Evolutionary conservation across 2,113 vertebrate species (phyloP), one percentile per base, ranked within the genome.

Genomic region (Empidonax alnorum): DNA sequence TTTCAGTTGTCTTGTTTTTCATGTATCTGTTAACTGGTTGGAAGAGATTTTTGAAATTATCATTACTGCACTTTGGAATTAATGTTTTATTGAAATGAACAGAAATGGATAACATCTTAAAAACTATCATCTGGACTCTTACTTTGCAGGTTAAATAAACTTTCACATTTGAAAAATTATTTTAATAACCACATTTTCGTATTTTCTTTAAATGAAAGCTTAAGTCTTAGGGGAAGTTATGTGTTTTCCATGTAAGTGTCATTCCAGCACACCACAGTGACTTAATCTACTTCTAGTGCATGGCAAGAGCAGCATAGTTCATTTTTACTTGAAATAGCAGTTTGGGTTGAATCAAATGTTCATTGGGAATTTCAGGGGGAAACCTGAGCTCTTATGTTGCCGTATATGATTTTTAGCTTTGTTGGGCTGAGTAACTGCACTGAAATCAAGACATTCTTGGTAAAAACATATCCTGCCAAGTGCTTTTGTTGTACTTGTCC

Each of bases 141-240:
- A 44, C 4, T 27, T 31, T 83, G 41, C 17, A 73, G 4, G 8
- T 68, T 90, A 74, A 91, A 79, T 50, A 41, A 6, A 47, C 53
- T 81, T 92, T 44, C 59, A 25, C 10, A 59, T 59, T 93, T 86
- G 37, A 62, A 88, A 50, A 37, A 31, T 44, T 55, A 55, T 72
- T 87, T 56, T 49, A 81, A 39, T 62, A 82, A 46, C 21, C 25
- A 28, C 16, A 69, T 72, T 84, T 89, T 82, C 13, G 12, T 68
- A 27, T 87, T 87, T 94, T 89, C 25, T 91, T 78, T 67, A 84
- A 84, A 58, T 22, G 31, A 94, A 84, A 73, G 52, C 46, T 91
- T 89, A 66, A 74, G 62, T 83, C 30, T 47, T 31, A 35, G 2
- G 3, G 71, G 30, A 89, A 69, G 53, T 66, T 0, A 30, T 91